Evolutionary conservation across 2,888 invertebrate species (phyloP).

Genomic region (Rhaphigaster nebulosa): DNA sequence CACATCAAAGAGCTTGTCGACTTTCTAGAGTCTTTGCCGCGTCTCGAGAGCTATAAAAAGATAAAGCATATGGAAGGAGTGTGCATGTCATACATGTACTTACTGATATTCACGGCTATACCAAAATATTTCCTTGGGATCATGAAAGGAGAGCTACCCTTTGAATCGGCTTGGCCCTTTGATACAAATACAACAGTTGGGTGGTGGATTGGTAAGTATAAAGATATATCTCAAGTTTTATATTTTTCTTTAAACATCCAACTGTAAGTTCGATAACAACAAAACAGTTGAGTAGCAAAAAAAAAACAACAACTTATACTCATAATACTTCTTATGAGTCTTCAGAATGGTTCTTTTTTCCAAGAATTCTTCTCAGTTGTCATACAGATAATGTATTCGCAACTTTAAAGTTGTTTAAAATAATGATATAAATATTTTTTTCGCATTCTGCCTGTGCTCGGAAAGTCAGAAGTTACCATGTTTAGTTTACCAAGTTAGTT

Average conservation of each 20-base stretch:
- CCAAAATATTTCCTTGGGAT: constrained; percentile 3
- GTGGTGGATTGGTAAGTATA: constrained; percentile 16
- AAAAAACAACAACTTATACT: too few relatives aligned
- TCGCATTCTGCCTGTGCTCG: too few relatives aligned
- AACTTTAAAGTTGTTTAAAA: too few relatives aligned
- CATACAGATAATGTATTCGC: too few relatives aligned
- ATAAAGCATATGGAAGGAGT: constrained; percentile 23
- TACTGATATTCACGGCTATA: constrained; percentile 23
- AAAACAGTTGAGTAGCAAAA: too few relatives aligned
- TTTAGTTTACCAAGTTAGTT: too few relatives aligned
- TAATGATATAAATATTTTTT: too few relatives aligned
- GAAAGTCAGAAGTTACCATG: too few relatives aligned
- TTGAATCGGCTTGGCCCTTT: constrained; percentile 29
- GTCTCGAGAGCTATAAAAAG: background rate
- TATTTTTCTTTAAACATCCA: background rate
- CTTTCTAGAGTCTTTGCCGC: background rate
- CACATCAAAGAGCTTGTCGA: constrained; percentile 24
- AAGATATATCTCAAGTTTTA: background rate
- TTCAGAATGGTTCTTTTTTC: too few relatives aligned
- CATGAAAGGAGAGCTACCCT: constrained; percentile 9
- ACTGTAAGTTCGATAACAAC: background rate
- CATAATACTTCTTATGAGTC: too few relatives aligned
- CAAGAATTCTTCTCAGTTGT: too few relatives aligned
- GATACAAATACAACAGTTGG: background rate
- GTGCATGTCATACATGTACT: background rate